Percentiles rank a stretch among this genome's conserved stretches.
phyloP scores from a whole-genome alignment of 1,140 invertebrate species.

The Sesamia nonagrioides region DNA sequence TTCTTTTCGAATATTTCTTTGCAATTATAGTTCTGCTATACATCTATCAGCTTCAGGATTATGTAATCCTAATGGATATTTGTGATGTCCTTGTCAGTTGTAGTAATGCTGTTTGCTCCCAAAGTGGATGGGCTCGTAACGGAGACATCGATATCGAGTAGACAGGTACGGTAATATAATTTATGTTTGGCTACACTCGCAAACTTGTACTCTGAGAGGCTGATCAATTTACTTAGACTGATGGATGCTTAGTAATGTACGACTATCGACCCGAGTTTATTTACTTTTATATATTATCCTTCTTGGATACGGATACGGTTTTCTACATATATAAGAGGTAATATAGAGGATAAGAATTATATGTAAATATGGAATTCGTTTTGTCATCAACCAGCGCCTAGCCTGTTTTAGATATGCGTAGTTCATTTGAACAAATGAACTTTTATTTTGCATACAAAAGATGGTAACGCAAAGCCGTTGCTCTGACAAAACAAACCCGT shows the following conservation, averaged over 20 bases:
- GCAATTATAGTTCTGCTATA: neutral
- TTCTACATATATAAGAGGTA: neutral
- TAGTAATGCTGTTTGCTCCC: slow-evolving; percentile 47
- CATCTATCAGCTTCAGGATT: neutral
- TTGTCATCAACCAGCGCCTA: neutral
- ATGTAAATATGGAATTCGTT: no score
- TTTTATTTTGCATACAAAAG: slow-evolving; percentile 13
- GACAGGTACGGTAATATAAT: slow-evolving; percentile 50
- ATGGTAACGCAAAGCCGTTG: slow-evolving; percentile 1
- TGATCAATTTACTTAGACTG: slow-evolving; percentile 42
- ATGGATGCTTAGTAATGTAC: slow-evolving; percentile 20
- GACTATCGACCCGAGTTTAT: neutral
- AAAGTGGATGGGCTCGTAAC: slow-evolving; percentile 42
- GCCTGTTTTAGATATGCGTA: slow-evolving; percentile 14
- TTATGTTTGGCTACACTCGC: slow-evolving; percentile 39
- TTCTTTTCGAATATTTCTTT: no score
- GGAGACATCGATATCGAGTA: slow-evolving; percentile 41
- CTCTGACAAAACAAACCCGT: neutral
- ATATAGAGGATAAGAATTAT: no score
- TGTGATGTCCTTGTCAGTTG: slow-evolving; percentile 43
- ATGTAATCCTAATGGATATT: slow-evolving; percentile 34
- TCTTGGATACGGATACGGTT: neutral
- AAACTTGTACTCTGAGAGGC: slow-evolving; percentile 41
- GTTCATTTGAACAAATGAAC: neutral
- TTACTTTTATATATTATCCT: slow-evolving; percentile 26